These are phyloP conservation scores for Medauroidea extradentata DNA, from an alignment of 1,140 invertebrate genomes.

Conservation along the genomic window DNA sequence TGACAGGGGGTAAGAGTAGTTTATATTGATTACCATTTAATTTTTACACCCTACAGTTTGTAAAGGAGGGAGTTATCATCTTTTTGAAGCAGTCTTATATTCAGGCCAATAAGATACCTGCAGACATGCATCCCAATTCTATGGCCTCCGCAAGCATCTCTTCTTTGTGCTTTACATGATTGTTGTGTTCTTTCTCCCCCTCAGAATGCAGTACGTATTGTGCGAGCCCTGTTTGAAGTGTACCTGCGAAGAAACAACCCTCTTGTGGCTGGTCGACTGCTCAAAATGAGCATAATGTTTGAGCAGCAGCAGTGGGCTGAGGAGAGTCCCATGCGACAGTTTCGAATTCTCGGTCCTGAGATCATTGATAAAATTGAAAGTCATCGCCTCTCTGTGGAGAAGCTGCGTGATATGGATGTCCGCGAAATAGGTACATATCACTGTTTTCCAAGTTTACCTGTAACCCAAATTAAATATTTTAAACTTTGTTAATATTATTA, in stretches of 20 bases:
- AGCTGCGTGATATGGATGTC: slow-evolving; percentile 78
- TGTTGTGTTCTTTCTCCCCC: not conserved
- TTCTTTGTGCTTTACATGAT: not conserved
- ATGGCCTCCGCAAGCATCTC: not conserved
- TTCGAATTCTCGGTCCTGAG: slow-evolving; percentile 70
- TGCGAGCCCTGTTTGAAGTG: slow-evolving; percentile 91
- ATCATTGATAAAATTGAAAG: slow-evolving; percentile 80
- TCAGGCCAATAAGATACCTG: no score
- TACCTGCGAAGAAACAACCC: slow-evolving; percentile 85
- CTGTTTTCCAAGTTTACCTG: no score
- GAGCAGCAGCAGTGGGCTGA: slow-evolving; percentile 86
- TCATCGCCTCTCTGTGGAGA: slow-evolving; percentile 65
- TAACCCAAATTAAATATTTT: no score
- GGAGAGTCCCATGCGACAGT: slow-evolving; percentile 83
- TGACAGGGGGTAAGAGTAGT: no score
- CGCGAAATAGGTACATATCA: slow-evolving; percentile 83
- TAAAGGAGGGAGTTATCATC: not conserved
- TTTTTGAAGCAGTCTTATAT: not conserved
- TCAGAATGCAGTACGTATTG: slow-evolving; percentile 86
- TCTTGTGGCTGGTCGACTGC: slow-evolving; percentile 75
- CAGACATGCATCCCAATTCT: not conserved
- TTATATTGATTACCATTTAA: no score
- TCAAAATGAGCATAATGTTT: slow-evolving; percentile 84
- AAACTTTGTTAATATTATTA: no score
- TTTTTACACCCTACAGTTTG: not conserved